phyloP scores from a whole-genome alignment of 1,140 invertebrate genomes.

The Aphelenchoides besseyi region DNA sequence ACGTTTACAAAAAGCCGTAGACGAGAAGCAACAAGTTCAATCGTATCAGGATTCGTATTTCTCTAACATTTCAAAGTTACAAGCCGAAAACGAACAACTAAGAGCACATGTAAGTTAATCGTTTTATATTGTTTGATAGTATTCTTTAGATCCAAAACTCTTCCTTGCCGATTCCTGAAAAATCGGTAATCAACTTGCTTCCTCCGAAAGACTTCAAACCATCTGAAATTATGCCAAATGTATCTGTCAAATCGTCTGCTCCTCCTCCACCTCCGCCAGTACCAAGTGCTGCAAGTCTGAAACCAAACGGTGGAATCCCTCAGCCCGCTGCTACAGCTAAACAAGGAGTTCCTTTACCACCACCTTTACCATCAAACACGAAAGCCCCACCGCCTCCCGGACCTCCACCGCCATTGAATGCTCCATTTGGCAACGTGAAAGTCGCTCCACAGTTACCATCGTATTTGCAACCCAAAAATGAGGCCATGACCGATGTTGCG shows the following conservation, averaged over 20 bases:
- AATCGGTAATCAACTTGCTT: background rate
- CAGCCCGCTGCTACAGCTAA: background rate
- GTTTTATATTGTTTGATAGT: background rate
- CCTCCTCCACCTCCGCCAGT: background rate
- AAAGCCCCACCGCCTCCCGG: constrained; percentile 31
- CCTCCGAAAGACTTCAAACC: background rate
- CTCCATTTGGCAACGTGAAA: background rate
- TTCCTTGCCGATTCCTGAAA: background rate
- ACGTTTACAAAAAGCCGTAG: background rate
- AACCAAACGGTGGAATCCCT: background rate
- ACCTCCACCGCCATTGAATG: constrained; percentile 12
- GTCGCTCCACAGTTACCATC: constrained; percentile 31
- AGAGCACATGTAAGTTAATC: background rate
- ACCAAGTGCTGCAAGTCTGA: background rate
- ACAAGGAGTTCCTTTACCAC: constrained; percentile 22
- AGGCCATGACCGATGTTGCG: constrained; percentile 30
- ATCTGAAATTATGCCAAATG: background rate
- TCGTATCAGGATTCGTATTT: background rate
- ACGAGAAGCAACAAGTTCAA: constrained; percentile 7
- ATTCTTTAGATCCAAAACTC: background rate
- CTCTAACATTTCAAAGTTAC: background rate
- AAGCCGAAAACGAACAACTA: constrained; percentile 6
- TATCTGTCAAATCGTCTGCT: background rate
- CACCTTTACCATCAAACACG: background rate
- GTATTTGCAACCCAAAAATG: constrained; percentile 31